These are phyloP conservation scores for Megalurothrips usitatus DNA, from an alignment of 2,888 invertebrate genomes.

Conservation along the genomic window DNA sequence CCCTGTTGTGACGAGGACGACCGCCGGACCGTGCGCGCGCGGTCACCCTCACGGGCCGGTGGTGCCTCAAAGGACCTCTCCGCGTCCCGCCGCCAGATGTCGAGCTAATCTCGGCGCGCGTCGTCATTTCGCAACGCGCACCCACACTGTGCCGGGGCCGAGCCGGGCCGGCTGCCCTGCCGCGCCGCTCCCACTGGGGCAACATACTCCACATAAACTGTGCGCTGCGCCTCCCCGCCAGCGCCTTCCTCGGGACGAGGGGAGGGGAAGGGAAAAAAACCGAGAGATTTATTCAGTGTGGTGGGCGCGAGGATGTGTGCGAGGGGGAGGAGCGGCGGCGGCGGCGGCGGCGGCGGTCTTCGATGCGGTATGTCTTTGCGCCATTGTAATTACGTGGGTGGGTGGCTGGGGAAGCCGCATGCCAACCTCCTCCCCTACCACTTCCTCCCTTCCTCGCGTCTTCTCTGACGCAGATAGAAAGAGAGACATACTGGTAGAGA, in stretches of 20 bases:
- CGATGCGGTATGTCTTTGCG: slow-evolving; percentile 19
- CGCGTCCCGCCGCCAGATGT: background rate
- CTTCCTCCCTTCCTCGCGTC: background rate
- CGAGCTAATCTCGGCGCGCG: background rate
- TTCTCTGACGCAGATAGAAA: background rate
- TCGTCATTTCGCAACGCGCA: no score
- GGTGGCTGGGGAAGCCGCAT: slow-evolving; percentile 17
- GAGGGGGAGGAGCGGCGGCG: background rate
- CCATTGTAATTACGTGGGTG: slow-evolving; percentile 18
- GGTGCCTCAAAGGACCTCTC: no score
- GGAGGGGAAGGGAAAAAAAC: background rate
- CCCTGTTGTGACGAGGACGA: no score
- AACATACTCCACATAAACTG: slow-evolving; percentile 4
- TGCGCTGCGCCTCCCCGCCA: background rate
- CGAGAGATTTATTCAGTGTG: slow-evolving; percentile 9
- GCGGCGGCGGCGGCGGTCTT: background rate
- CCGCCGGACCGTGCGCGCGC: background rate
- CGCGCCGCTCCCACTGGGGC: background rate
- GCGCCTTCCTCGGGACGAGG: background rate
- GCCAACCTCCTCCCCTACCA: background rate
- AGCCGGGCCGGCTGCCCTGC: no score
- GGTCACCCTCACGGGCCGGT: background rate
- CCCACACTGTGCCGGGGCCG: no score
- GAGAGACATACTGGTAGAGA: no score
- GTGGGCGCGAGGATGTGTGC: background rate